Evolutionary conservation across 2,113 vertebrate genomes (phyloP).

Genomic region (Hassar affinis): DNA sequence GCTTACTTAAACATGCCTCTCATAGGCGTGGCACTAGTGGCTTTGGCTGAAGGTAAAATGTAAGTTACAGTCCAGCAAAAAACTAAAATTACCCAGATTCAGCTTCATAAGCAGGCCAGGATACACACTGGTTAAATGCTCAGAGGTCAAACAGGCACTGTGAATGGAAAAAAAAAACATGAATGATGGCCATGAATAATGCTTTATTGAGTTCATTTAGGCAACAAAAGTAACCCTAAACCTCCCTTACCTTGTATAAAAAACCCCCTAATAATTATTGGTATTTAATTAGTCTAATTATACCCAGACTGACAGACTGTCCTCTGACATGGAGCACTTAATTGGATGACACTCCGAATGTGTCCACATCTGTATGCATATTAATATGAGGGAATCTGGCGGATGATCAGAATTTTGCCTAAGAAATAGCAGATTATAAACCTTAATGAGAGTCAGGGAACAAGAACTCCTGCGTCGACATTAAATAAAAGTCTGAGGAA

Average conservation of each 20-base stretch:
- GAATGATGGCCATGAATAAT: not conserved
- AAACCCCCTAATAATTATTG: constrained; percentile 28
- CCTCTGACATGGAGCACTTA: constrained; percentile 31
- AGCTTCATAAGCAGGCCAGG: not conserved
- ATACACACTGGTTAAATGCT: not conserved
- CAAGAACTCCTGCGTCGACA: constrained; percentile 20
- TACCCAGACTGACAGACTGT: constrained; percentile 25
- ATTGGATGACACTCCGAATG: constrained; percentile 15
- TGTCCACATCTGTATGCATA: not conserved
- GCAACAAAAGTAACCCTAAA: too few relatives aligned
- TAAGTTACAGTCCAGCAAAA: not conserved
- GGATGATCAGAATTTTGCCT: constrained; percentile 32
- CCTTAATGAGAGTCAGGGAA: constrained; percentile 33
- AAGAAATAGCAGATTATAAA: constrained; percentile 36
- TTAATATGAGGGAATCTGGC: not conserved
- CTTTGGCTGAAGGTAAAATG: constrained; percentile 10
- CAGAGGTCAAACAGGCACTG: not conserved
- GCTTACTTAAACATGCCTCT: not conserved
- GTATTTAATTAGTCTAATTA: constrained; percentile 43
- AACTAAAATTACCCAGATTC: not conserved
- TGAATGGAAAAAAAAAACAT: not conserved
- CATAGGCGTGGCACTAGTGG: not conserved
- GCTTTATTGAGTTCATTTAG: too few relatives aligned
- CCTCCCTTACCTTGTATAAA: not conserved
- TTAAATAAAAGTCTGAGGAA: not conserved